Evolutionary conservation across 37 sponge, comb jelly and placozoan species (phyloP).

Genomic region (Hormiphora californensis): DNA sequence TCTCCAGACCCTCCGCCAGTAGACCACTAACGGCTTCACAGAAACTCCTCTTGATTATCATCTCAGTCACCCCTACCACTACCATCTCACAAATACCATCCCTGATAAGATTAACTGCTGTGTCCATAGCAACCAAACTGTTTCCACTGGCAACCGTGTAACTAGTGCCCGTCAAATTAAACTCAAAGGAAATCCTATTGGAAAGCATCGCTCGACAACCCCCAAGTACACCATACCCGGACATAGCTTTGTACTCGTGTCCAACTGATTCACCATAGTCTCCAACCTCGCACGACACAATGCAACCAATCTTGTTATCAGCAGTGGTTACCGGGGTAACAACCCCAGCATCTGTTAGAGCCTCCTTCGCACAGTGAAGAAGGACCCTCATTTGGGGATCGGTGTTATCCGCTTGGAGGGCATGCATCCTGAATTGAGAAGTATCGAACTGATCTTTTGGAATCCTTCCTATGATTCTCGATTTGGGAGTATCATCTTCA

Average conservation of each 20-base stretch:
- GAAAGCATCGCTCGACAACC: constrained; percentile 41
- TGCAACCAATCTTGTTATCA: neutral
- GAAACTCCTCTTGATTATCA: constrained; percentile 10
- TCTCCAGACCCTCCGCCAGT: neutral
- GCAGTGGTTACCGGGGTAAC: neutral
- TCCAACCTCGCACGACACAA: constrained; percentile 17
- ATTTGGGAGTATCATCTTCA: too few relatives aligned
- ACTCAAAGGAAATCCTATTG: constrained; percentile 34
- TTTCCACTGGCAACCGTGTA: constrained; percentile 48
- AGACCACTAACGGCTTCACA: neutral
- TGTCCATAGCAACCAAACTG: constrained; percentile 27
- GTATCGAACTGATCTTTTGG: neutral
- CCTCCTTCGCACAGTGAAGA: constrained; percentile 23
- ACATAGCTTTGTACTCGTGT: constrained; percentile 5
- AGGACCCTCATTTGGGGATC: constrained; percentile 42
- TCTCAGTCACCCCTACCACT: neutral
- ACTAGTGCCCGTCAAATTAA: constrained; percentile 18
- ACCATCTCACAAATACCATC: constrained; percentile 13
- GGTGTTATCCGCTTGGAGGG: constrained; percentile 37
- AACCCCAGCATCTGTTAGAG: constrained; percentile 11
- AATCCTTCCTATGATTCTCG: too few relatives aligned
- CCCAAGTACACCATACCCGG: constrained; percentile 47
- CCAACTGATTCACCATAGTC: constrained; percentile 54
- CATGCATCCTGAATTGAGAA: constrained; percentile 37
- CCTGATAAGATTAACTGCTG: neutral